Base-by-base conservation (phyloP, 2,888 invertebrate species). In the Acleris laterana region DNA sequence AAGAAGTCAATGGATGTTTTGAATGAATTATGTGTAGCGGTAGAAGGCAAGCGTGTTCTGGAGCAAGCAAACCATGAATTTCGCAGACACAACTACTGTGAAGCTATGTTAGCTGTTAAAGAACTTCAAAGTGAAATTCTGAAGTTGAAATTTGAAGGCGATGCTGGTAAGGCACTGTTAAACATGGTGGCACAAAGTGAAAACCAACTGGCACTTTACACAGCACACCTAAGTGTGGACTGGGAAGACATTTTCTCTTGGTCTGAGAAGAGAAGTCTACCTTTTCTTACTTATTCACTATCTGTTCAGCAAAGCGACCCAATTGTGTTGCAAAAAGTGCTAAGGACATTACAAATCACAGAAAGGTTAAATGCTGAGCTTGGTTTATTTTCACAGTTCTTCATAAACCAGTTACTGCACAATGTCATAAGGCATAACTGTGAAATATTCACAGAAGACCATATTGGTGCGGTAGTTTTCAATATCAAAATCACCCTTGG, bases 221-320 rank as follows among this genome's bases (percentile, higher is more conserved):
- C 80, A 20, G 90, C 92, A 1, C 86, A 90, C 52, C 70, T 92
- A n/a, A 90, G 90, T 68, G 73, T 83, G 25, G 91, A 93, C 76
- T 92, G 91, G 92, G 90, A 92, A 63, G 87, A 89, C 42, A 84
- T 92, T 19, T 93, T 93, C 63, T 80, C 81, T 42, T 93, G 92
- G 92, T 81, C 84, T 0, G 88, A 90, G 69, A 84, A 82, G 62
- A 86, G 81, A 73, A 84, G 88, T n/a, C 73, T 89, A 0, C 77
- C 82, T 68, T 83, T 77, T 62, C 75, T 88, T 1, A 87, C 85
- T 0, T 92, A 89, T 67, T 89, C 90, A 0, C 65, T 93, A 44
- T 85, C 88, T 2, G 85, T 93, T 0, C 87, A 90, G 69, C 91
- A 91, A 71, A 89, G 87, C 75, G 93, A 93, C 69, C 84, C 85